Conservation (phyloP, 2,797 vertebrate species). For the Trachurus trachurus region DNA sequence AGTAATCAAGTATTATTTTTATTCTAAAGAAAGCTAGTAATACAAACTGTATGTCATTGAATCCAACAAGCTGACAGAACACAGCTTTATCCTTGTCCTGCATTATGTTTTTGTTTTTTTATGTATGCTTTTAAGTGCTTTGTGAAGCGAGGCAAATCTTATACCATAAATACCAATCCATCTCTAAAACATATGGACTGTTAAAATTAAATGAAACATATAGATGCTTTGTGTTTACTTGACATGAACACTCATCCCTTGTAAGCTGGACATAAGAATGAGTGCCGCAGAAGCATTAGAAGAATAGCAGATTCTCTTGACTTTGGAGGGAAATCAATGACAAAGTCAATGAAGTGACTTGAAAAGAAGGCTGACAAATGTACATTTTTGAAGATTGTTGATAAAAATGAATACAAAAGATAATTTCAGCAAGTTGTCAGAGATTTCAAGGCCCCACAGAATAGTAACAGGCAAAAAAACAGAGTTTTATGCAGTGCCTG, state of each 20-base stretch:
- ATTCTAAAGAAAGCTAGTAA: too few relatives aligned
- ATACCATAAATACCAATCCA: too few relatives aligned
- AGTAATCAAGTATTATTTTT: not conserved
- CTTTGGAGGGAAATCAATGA: constrained; percentile 36
- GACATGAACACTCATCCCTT: too few relatives aligned
- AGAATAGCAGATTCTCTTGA: constrained; percentile 8
- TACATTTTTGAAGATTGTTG: not conserved
- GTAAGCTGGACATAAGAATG: not conserved
- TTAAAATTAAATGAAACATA: too few relatives aligned
- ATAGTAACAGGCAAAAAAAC: not conserved
- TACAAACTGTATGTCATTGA: too few relatives aligned
- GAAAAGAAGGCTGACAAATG: constrained; percentile 6
- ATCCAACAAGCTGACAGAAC: constrained; percentile 6
- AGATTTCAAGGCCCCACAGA: not conserved
- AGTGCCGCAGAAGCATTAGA: not conserved
- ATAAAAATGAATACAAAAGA: constrained; percentile 16
- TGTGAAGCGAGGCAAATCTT: constrained; percentile 24
- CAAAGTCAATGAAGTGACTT: constrained; percentile 19
- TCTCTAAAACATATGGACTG: not conserved
- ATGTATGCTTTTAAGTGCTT: not conserved
- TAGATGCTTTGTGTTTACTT: too few relatives aligned
- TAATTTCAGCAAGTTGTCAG: constrained; percentile 12
- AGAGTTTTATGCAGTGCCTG: not conserved
- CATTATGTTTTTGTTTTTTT: not conserved
- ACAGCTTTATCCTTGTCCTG: constrained; percentile 17